Evolutionary conservation across 2,888 invertebrate species (phyloP).

Genomic region (Drosophila phalerata): DNA sequence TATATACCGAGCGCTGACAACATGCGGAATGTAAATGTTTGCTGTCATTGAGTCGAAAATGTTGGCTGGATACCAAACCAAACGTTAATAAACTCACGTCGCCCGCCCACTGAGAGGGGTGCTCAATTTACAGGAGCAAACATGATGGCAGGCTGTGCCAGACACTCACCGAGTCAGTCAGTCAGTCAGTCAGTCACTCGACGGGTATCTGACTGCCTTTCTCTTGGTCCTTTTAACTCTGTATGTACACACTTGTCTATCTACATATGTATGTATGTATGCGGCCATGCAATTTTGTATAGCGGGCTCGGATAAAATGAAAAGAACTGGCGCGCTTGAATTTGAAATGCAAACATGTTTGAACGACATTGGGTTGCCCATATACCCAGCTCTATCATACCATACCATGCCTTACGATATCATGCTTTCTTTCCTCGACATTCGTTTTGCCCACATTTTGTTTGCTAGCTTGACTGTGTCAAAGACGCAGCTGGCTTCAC

Average conservation of each 20-base stretch:
- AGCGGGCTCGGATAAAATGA: slow-evolving; percentile 30
- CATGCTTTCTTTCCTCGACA: background rate
- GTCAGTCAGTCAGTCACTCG: slow-evolving; percentile 19
- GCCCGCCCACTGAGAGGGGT: slow-evolving; percentile 13
- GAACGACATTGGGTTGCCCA: slow-evolving; percentile 25
- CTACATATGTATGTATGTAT: slow-evolving; percentile 6
- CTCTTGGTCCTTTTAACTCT: slow-evolving; percentile 25
- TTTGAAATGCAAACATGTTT: slow-evolving; percentile 77
- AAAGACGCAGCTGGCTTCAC: slow-evolving; percentile 55
- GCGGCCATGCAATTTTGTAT: slow-evolving; percentile 40
- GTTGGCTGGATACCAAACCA: slow-evolving; percentile 68
- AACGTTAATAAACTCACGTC: slow-evolving; percentile 73
- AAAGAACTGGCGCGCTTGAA: slow-evolving; percentile 55
- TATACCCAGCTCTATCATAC: slow-evolving; percentile 4
- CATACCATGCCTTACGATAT: background rate
- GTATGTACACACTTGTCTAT: background rate
- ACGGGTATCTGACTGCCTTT: slow-evolving; percentile 12
- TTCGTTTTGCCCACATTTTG: background rate
- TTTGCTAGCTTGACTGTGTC: slow-evolving; percentile 53
- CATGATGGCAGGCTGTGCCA: slow-evolving; percentile 44
- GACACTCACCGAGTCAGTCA: slow-evolving; percentile 35
- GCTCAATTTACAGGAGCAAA: slow-evolving; percentile 77
- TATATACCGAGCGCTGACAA: slow-evolving; percentile 56
- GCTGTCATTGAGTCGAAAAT: slow-evolving; percentile 77
- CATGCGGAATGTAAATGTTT: slow-evolving; percentile 76